These are phyloP conservation scores for Petrolisthes manimaculis DNA, from an alignment of 2,888 invertebrate species.

Conservation along the genomic window DNA sequence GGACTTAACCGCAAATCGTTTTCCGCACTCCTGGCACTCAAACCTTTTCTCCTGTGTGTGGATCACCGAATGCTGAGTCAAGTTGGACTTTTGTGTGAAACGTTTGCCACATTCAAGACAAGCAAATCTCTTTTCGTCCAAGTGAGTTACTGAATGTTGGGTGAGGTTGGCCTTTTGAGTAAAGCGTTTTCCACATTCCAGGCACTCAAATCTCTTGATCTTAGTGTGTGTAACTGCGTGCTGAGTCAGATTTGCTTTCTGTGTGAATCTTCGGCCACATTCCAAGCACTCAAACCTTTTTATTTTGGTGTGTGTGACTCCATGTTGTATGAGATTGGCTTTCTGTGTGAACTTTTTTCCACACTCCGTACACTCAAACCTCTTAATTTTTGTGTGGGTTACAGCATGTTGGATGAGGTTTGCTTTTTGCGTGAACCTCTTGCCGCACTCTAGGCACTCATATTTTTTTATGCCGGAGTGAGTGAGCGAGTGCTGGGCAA, in stretches of 20 bases:
- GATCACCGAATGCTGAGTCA: constrained; percentile 29
- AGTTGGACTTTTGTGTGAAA: constrained; percentile 29
- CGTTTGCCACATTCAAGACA: constrained; percentile 31
- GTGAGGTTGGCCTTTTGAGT: constrained; percentile 35
- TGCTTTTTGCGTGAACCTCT: background rate
- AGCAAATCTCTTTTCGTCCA: constrained; percentile 25
- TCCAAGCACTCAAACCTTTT: constrained; percentile 32
- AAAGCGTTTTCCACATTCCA: constrained; percentile 22
- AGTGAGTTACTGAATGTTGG: constrained; percentile 28
- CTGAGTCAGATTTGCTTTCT: constrained; percentile 19
- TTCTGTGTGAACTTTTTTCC: constrained; percentile 26
- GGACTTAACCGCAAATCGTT: constrained; percentile 33
- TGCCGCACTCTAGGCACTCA: background rate
- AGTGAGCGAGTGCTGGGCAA: background rate
- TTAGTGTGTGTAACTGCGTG: constrained; percentile 26
- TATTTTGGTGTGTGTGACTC: constrained; percentile 12
- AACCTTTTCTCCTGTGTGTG: constrained; percentile 38
- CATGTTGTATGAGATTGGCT: background rate
- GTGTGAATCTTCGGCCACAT: constrained; percentile 30
- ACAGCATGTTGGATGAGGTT: background rate
- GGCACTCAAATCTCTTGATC: constrained; percentile 24
- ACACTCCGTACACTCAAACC: constrained; percentile 21
- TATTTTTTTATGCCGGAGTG: background rate
- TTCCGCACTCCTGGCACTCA: constrained; percentile 36
- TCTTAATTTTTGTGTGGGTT: constrained; percentile 12